Evolutionary conservation across 2,797 vertebrate genomes (phyloP).

Genomic region (Psittacula derbiana): DNA sequence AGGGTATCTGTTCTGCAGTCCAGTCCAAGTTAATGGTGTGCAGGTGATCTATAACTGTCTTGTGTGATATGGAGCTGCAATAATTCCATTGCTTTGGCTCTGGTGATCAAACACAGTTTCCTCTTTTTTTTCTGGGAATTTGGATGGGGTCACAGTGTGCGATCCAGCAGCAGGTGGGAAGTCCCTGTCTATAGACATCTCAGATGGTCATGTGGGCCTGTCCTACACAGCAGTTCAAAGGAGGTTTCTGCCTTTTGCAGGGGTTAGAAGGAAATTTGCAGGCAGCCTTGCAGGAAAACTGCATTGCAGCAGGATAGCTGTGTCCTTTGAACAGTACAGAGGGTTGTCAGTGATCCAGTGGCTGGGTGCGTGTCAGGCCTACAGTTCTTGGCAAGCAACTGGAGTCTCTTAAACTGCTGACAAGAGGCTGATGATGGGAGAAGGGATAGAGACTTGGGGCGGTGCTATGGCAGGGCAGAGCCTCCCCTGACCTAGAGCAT

Average conservation of each 20-base stretch:
- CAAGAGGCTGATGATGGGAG: background rate
- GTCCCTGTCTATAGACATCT: background rate
- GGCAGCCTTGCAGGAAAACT: background rate
- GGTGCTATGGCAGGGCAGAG: background rate
- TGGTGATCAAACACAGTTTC: background rate
- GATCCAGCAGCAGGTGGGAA: background rate
- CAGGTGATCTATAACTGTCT: background rate
- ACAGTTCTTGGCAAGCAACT: background rate
- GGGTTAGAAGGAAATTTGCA: background rate
- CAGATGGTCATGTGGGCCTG: background rate
- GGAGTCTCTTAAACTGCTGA: background rate
- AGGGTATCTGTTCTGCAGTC: accelerated
- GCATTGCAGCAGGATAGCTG: background rate
- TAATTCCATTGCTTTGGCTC: background rate
- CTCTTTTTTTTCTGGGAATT: background rate
- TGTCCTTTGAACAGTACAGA: background rate
- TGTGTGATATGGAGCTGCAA: accelerated
- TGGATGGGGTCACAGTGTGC: background rate
- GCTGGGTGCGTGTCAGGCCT: background rate
- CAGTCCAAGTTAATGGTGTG: background rate
- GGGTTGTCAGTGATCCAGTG: background rate
- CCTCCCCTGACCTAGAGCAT: background rate
- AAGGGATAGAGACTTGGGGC: background rate
- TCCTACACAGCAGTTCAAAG: background rate
- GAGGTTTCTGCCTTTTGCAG: background rate